Evolutionary conservation across 2,888 invertebrate genomes (phyloP).

Genomic region (Noctua janthina): DNA sequence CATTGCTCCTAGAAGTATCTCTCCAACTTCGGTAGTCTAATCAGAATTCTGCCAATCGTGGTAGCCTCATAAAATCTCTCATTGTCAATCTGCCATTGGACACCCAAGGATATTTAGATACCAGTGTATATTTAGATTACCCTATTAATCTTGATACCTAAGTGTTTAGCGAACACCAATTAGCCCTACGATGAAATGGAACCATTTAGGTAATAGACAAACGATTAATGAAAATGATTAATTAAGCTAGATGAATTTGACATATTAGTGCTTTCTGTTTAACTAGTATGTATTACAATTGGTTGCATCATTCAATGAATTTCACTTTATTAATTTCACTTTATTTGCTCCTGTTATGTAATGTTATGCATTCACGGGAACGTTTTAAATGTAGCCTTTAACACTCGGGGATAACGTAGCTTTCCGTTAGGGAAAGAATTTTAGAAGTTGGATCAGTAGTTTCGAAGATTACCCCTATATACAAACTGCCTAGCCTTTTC

Average conservation of each 20-base stretch:
- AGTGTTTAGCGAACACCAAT: background rate
- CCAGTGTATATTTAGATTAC: background rate
- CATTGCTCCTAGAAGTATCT: background rate
- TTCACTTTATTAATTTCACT: constrained; percentile 31
- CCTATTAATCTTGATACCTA: too few relatives aligned
- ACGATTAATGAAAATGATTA: constrained; percentile 20
- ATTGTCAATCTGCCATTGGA: background rate
- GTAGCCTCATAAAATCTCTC: background rate
- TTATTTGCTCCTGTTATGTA: too few relatives aligned
- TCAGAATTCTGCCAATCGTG: background rate
- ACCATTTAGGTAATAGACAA: constrained; percentile 20
- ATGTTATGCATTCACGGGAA: too few relatives aligned
- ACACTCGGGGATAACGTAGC: too few relatives aligned
- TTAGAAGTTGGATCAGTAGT: too few relatives aligned
- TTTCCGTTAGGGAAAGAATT: too few relatives aligned
- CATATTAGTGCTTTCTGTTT: constrained; percentile 1
- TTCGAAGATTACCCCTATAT: too few relatives aligned
- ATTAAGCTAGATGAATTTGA: constrained; percentile 11
- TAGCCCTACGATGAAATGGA: constrained; percentile 3
- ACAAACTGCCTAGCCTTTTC: background rate
- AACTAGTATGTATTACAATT: background rate
- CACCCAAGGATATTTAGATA: too few relatives aligned
- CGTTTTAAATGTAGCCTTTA: too few relatives aligned
- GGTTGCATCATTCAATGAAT: constrained; percentile 3
- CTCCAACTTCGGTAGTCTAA: background rate